Conservation (phyloP, 2,113 vertebrate genomes). For the Myotis davidii region DNA sequence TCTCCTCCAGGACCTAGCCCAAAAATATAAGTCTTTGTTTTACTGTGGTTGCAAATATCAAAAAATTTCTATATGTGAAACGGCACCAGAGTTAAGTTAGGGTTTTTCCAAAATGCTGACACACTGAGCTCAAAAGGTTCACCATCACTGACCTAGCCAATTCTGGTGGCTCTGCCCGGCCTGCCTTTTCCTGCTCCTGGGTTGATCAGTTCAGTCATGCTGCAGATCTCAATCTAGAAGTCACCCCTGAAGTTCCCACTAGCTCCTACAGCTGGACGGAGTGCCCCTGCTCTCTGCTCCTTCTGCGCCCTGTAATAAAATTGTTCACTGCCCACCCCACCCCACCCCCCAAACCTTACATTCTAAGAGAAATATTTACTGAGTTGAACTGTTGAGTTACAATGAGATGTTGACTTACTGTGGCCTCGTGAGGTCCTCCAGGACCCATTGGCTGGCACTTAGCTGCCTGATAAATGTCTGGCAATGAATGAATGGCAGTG, state of each 20-base stretch:
- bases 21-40: no score
- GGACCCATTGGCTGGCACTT: background rate
- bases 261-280: background rate
- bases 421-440: background rate
- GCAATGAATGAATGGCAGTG: background rate
- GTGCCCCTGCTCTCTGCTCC: background rate
- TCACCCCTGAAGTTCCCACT: background rate
- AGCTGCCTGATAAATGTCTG: background rate
- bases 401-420: constrained; percentile 10
- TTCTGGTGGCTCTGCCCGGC: background rate
- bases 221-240: background rate
- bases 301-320: background rate
- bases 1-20: background rate
- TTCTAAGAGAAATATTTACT: background rate
- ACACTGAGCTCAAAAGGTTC: no score
- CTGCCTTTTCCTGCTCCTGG: background rate
- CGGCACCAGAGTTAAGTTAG: no score
- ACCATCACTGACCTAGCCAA: background rate
- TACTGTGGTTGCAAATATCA: no score
- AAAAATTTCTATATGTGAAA: no score
- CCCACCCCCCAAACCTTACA: background rate
- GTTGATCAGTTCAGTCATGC: background rate
- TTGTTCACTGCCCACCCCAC: background rate
- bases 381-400: constrained; percentile 13
- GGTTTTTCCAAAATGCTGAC: no score